Base-by-base conservation (phyloP, 2,113 vertebrate genomes). In the Epinephelus fuscoguttatus region DNA sequence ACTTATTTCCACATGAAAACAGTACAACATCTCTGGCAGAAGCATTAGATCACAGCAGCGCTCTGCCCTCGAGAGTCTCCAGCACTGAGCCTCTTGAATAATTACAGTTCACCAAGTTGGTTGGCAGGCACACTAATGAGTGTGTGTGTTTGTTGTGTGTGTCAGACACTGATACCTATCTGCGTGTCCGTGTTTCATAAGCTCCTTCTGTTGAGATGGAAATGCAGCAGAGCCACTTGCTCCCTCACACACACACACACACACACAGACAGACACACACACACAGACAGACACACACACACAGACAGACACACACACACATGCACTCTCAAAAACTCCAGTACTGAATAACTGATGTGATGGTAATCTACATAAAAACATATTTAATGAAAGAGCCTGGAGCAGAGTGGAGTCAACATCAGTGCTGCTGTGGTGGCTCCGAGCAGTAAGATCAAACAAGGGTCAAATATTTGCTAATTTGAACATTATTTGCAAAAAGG, bases 81-180 rank as follows among this genome's bases (percentile, higher is more conserved):
- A 82, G 78, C 81, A 59, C 62, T 30, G 75, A 86, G 75, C 80
- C 91, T 82, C 88, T 81, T 83, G 75, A 91, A 94, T 91, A 89
- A 91, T 93, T 87, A 92, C 80, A 85, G 73, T 73, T 88, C 75
- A 77, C 84, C 90, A 90, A 88, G 78, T 80, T 84, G 85, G 73
- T 45, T 73, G 74, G 83, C 82, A 85, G 82, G 77, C 71, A 63
- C 85, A 75, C 56, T 82, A 89, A 88, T 82, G 73, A 88, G 76
- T 15, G 73, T 57, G 87, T 84, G 81, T 82, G 61, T 85, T 17
- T 84, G 82, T 78, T 78, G 77, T 81, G 70, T 67, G 61, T 70
- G 62, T 86, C 4, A 61, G 64, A 69, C 70, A 85, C 67, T 27
- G 66, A 86, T 88, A 81, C 72, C 78, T 78, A 70, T 87, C 68